phyloP scores from a whole-genome alignment of 2,888 invertebrate genomes.

The Eupithecia subfuscata region DNA sequence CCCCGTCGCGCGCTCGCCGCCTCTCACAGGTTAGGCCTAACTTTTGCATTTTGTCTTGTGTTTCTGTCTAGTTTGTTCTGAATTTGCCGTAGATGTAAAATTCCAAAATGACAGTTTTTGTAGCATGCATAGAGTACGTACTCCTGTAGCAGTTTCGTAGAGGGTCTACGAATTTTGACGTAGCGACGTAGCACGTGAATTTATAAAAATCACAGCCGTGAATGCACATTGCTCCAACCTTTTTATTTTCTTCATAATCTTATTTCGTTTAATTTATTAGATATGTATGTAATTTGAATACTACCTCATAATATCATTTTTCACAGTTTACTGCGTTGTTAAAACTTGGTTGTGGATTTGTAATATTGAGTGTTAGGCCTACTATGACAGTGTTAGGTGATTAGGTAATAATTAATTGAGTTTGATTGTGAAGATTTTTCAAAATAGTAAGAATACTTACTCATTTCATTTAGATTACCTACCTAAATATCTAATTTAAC shows the following conservation, averaged over 20 bases:
- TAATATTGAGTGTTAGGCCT: not conserved
- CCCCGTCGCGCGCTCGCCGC: conserved; percentile 76
- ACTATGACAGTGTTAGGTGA: not conserved
- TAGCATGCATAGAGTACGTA: not conserved
- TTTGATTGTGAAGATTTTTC: not conserved
- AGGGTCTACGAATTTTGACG: conserved; percentile 8
- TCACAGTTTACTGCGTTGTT: not conserved
- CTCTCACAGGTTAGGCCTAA: conserved; percentile 76
- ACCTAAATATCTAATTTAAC: not conserved
- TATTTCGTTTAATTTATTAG: not conserved
- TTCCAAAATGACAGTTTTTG: not conserved
- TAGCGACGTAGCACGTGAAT: not conserved
- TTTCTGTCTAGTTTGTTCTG: not conserved
- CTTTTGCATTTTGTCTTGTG: conserved; percentile 6
- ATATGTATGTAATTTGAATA: not conserved
- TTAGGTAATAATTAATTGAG: not conserved
- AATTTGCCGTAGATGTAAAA: not conserved
- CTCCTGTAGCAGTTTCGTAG: not conserved
- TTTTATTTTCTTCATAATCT: not conserved
- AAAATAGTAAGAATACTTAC: not conserved
- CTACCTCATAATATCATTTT: not conserved
- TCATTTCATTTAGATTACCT: not conserved
- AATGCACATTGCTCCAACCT: not conserved
- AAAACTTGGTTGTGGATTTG: not conserved
- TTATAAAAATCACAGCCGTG: not conserved